Evolutionary conservation across 2,113 vertebrate species (phyloP), one percentile per base, ranked within the genome.

Genomic region (Dolichallabes microphthalmus): DNA sequence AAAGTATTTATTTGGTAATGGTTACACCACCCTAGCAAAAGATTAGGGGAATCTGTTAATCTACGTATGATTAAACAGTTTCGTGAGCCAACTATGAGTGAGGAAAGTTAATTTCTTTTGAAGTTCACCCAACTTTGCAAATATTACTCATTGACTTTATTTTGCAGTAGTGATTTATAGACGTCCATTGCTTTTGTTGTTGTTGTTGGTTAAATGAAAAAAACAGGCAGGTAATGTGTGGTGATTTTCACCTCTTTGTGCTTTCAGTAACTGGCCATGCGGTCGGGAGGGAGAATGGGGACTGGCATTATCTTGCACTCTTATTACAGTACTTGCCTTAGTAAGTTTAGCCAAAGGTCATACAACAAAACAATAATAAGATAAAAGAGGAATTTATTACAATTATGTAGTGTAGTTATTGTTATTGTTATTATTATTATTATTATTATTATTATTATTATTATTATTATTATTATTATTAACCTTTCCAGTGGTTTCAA

Each of bases 401-500:
- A 22, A 20, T 63, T 12, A 64, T 64, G n/a, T 64, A n/a, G 1
- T 39, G 39, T 39, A 39, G 39, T 39, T 39, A 39, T 39, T 39
- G 4, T 39, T 39, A 39, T 39, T 39, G 0, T 39, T 4, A 4
- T 39, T 39, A 39, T 39, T 39, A 4, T 39, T 39, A 27, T 64
- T 27, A 4, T 63, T n/a, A n/a, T n/a, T n/a, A n/a, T 39, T 39
- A 39, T 39, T 39, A 39, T 39, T 39, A 39, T 39, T 39, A 4
- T 39, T 4, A 4, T 39, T 39, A 39, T 39, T 39, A 4, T 39
- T 39, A 27, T 64, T 27, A 4, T 63, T n/a, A n/a, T 1, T 82
- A 2, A 99, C 98, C 97, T 99, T 99, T 88, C 98, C 98, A 0
- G 96, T 96, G 77, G 97, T 99, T 94, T 99, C 98, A 0, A 99